Base-by-base conservation (phyloP, 2,797 vertebrate genomes). In the Pteropus rufus region DNA sequence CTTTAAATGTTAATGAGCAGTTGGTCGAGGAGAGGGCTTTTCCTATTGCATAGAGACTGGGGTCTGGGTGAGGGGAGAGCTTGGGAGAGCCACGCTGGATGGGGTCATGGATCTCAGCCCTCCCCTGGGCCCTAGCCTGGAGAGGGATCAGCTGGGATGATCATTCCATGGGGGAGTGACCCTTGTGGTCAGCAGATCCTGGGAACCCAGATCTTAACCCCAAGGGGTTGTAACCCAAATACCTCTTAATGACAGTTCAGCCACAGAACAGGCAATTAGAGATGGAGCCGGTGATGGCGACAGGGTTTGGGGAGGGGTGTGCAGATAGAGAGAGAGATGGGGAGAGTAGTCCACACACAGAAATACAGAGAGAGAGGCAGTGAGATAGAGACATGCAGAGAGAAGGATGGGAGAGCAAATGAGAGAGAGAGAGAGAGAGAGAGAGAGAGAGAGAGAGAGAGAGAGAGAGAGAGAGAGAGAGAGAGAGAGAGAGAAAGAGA, bases 171-270 rank as follows among this genome's bases (percentile, higher is more conserved):
- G 58, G 64, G 73, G 34, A 58, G 52, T 96, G 96, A 94, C 92
- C 72, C 49, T 83, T 96, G 81, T 75, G 96, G 93, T 98, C 24
- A 94, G 79, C 60, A 76, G 97, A 88, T 94, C 96, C 96, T 98
- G 97, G 87, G 97, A 98, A 92, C 62, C 70, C 73, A 93, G 80
- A 86, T 65, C 85, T 86, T 39, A 86, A 84, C 75, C 94, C 94
- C 87, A 87, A 72, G 80, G 80, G 72, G 12, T 62, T 94, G 56
- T 89, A 87, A 92, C 90, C 73, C 93, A 95, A 95, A 97, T 96
- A 31, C 62, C 70, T 90, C 82, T 93, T 92, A 96, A 97, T 93
- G 67, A 83, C 23, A 91, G 77, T 41, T 16, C 49, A 39, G 73
- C 36, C 72, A 65, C 65, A 82, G 81, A 89, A 52, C 49, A 75